These are phyloP conservation scores for Eidolon helvum DNA, from an alignment of 2,113 vertebrate species.

Conservation along the genomic window DNA sequence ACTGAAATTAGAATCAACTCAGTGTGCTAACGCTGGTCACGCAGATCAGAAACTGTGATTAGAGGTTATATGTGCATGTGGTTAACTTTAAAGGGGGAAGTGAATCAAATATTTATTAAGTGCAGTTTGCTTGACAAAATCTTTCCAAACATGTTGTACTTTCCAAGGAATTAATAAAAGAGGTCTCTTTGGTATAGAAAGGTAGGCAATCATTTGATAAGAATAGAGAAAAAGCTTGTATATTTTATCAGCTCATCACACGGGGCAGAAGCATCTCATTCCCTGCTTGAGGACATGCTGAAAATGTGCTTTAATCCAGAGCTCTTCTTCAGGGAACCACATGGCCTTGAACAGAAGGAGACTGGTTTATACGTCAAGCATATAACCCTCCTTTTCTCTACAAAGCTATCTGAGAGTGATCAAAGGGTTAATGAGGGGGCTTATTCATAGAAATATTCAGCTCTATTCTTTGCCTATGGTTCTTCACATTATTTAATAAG, in stretches of 20 bases:
- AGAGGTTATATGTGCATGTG: neutral
- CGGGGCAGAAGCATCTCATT: neutral
- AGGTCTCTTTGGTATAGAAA: neutral
- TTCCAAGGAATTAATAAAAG: neutral
- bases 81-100: slow-evolving; percentile 40
- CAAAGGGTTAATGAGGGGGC: neutral
- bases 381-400: neutral
- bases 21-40: neutral
- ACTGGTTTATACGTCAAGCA: neutral
- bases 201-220: slow-evolving; percentile 22
- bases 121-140: neutral
- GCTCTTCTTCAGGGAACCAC: neutral
- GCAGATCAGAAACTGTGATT: neutral
- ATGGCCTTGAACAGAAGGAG: neutral
- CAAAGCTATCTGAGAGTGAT: neutral
- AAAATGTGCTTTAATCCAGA: neutral
- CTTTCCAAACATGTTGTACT: neutral
- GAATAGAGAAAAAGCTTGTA: neutral
- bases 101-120: slow-evolving; percentile 42
- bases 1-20: neutral
- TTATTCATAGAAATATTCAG: neutral
- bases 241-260: neutral
- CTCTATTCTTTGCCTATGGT: neutral
- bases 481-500: neutral
- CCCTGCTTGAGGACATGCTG: neutral